A percentile compares a stretch with the other conserved stretches of the same genome.
Conservation (phyloP, 2,113 vertebrate species). For the Festucalex cinctus region DNA sequence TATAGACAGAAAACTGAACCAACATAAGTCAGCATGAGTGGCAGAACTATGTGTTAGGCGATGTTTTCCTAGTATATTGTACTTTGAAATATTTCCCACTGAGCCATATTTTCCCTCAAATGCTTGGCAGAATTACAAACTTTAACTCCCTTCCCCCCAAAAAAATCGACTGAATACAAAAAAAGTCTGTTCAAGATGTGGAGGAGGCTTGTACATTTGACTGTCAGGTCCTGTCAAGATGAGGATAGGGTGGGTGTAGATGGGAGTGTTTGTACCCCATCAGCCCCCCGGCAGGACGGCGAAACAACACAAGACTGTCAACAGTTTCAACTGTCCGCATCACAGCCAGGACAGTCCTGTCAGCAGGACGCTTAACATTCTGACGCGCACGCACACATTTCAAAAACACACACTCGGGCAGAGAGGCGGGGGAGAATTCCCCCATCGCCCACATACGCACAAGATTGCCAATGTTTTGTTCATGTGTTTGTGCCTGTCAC, state of each 20-base stretch:
- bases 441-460: conserved; percentile 11
- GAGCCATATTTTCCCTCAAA: no score
- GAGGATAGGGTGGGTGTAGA: not conserved
- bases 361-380: conserved; percentile 23
- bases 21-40: no score
- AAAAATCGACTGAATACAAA: not conserved
- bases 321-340: conserved; percentile 41
- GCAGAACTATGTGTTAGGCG: no score
- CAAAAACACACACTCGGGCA: conserved; percentile 24
- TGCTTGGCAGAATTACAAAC: no score
- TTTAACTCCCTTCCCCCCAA: no score
- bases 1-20: no score
- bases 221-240: not conserved
- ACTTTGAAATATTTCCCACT: no score
- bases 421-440: not conserved
- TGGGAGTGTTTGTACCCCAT: conserved; percentile 19
- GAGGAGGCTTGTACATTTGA: conserved; percentile 22
- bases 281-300: conserved; percentile 20
- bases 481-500: conserved; percentile 48
- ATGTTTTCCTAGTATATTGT: no score
- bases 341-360: conserved; percentile 44
- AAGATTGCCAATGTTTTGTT: conserved; percentile 35
- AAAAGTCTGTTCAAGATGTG: not conserved
- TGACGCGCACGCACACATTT: conserved; percentile 2
- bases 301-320: conserved; percentile 56